phyloP scores from a whole-genome alignment of 53 echinoderm and acorn worm genomes.

The Holothuria scabra region DNA sequence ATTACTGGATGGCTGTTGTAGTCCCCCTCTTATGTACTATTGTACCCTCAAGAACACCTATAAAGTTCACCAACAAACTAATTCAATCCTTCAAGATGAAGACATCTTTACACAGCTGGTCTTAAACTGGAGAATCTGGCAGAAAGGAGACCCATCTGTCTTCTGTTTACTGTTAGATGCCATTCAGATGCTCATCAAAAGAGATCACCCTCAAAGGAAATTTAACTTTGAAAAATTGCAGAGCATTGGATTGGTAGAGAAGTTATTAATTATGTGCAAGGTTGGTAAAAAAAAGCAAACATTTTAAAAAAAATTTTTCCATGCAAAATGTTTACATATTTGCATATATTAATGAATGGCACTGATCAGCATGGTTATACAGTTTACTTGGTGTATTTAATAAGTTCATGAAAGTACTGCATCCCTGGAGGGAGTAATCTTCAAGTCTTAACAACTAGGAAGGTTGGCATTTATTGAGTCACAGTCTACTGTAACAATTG shows the following conservation, averaged over 20 bases:
- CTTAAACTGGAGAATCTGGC: conserved; percentile 93
- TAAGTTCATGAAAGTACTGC: too few relatives aligned
- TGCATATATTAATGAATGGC: not conserved
- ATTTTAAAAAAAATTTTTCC: not conserved
- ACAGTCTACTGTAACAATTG: too few relatives aligned
- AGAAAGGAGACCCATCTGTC: conserved; percentile 69
- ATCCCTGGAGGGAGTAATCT: too few relatives aligned
- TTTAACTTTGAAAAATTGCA: conserved; percentile 89
- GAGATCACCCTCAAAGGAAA: conserved; percentile 66
- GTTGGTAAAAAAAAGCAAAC: conserved; percentile 40
- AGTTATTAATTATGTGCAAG: conserved; percentile 80
- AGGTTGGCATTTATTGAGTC: too few relatives aligned
- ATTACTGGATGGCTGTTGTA: conserved; percentile 89
- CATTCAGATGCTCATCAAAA: conserved; percentile 72
- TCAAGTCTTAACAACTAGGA: too few relatives aligned
- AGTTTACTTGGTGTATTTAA: too few relatives aligned
- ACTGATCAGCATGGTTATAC: too few relatives aligned
- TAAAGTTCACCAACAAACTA: conserved; percentile 74
- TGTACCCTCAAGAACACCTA: conserved; percentile 69
- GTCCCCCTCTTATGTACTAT: conserved; percentile 75
- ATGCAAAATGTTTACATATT: not conserved
- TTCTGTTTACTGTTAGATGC: conserved; percentile 74
- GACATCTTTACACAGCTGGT: conserved; percentile 73
- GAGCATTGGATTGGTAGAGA: conserved; percentile 70
- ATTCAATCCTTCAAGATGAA: conserved; percentile 83